phyloP scores from a whole-genome alignment of 2,797 vertebrate genomes.

The Ataeniobius toweri region DNA sequence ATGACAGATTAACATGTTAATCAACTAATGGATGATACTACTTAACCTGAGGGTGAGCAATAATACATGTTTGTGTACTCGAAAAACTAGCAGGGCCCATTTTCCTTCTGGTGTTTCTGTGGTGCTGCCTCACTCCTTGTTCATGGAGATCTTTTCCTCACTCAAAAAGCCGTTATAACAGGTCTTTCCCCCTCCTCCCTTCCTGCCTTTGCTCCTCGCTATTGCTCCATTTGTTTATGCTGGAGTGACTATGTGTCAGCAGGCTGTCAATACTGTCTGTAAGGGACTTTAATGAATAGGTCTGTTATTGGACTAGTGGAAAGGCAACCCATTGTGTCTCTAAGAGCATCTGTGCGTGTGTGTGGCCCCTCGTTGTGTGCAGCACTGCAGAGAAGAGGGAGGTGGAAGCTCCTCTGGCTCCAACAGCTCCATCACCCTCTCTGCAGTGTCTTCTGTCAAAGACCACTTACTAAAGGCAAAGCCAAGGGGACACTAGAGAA shows the following conservation, averaged over 20 bases:
- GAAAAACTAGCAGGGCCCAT: neutral
- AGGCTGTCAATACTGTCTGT: constrained; percentile 79
- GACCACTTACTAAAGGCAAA: constrained; percentile 36
- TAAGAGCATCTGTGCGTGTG: constrained; percentile 41
- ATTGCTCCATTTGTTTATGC: constrained; percentile 74
- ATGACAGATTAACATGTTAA: constrained; percentile 37
- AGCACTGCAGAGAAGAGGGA: constrained; percentile 60
- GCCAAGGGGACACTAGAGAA: neutral
- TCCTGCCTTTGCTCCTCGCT: constrained; percentile 38
- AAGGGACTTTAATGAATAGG: constrained; percentile 82
- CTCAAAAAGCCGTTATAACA: constrained; percentile 51
- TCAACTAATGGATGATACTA: constrained; percentile 15
- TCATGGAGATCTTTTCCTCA: constrained; percentile 21
- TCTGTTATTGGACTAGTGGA: constrained; percentile 78
- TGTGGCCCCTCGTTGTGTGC: constrained; percentile 34
- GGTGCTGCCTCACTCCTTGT: constrained; percentile 10
- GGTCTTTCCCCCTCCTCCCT: constrained; percentile 35
- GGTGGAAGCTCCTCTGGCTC: constrained; percentile 53
- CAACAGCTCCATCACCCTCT: constrained; percentile 40
- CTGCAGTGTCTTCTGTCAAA: constrained; percentile 51
- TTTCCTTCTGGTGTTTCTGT: constrained; percentile 6
- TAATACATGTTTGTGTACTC: constrained; percentile 2
- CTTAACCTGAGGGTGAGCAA: constrained; percentile 1
- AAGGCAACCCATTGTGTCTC: constrained; percentile 72
- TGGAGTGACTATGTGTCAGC: constrained; percentile 75